Base-by-base conservation (phyloP, 2,888 invertebrate genomes). In the Rambutsinella grinnellia region DNA sequence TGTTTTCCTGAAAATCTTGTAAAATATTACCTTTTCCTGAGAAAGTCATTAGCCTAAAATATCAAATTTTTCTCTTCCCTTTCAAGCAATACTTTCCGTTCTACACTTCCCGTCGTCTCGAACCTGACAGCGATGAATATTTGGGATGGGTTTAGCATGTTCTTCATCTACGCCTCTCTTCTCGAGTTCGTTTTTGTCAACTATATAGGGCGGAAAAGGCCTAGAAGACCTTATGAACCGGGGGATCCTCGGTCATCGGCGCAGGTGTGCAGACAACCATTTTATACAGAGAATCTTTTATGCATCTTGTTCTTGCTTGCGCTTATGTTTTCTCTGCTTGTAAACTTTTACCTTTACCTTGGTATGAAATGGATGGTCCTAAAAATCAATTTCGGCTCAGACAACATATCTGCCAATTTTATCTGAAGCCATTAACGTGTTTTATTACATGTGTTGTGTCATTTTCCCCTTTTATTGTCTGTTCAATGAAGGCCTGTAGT, bases 141-240 rank as follows among this genome's bases (percentile, higher is more conserved):
- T 63, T 96, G 96, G 96, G 96, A 96, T 87, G 96, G 96, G 77
- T 96, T 96, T 82, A 96, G 96, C 88, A 96, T 96, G 96, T 96
- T 95, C 88, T 96, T 96, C 90, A 96, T 96, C 87, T 96, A 96
- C 89, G 96, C 96, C 76, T 95, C 95, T 65, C 90, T 96, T 76
- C 90, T 96, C 85, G 96, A 96, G 88, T 96, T 96, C 87, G 96
- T 96, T 66, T 95, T 95, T 88, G 96, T 96, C 86, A 96, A 96
- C 90, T 96, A 96, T 88, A 94, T 96, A 81, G 96, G 96, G 80
- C 91, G 96, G 75, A 96, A 95, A 87, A 89, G 95, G 84, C 95
- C 95, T 63, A 89, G 94, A 78, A 79, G 82, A 63, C 76, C 78
- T 47, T 82, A 79, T 46, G 78, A 78, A 47, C 69, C 69, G 8